These are phyloP conservation scores for Syngnathus rostellatus DNA, from an alignment of 2,797 vertebrate species.

Conservation along the genomic window DNA sequence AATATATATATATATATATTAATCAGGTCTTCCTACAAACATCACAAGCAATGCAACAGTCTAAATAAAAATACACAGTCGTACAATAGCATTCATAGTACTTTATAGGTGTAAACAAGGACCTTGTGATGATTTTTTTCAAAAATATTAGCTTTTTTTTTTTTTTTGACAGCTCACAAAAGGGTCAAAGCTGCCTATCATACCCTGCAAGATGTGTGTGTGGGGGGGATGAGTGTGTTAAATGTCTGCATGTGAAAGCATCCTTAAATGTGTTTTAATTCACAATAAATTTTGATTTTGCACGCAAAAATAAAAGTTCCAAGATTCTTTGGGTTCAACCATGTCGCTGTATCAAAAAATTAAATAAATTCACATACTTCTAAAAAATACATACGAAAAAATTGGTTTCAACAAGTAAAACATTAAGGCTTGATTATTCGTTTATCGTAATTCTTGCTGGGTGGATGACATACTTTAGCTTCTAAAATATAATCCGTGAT, in stretches of 20 bases:
- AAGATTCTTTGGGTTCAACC: constrained; percentile 12
- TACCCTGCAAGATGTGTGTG: neutral
- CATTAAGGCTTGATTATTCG: constrained; percentile 7
- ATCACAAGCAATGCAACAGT: constrained; percentile 51
- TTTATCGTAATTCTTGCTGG: constrained; percentile 10
- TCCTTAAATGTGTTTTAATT: neutral
- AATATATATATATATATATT: constrained; percentile 36
- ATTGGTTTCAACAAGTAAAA: constrained; percentile 44
- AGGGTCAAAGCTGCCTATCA: constrained; percentile 46
- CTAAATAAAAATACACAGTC: constrained; percentile 42
- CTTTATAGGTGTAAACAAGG: constrained; percentile 37
- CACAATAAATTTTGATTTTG: constrained; percentile 4
- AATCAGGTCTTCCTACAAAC: constrained; percentile 61
- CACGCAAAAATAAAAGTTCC: constrained; percentile 27
- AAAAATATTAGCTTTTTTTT: constrained; percentile 14
- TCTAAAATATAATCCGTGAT: neutral
- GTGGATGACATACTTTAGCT: constrained; percentile 15
- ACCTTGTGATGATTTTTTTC: constrained; percentile 29
- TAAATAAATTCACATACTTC: constrained; percentile 45
- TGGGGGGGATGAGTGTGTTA: constrained; percentile 1
- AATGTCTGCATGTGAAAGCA: neutral
- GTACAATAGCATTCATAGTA: constrained; percentile 40
- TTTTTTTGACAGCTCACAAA: constrained; percentile 41
- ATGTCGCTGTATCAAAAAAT: constrained; percentile 15
- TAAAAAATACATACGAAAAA: constrained; percentile 51